Conservation (phyloP, 2,113 vertebrate species). For the Thamnaconus septentrionalis region DNA sequence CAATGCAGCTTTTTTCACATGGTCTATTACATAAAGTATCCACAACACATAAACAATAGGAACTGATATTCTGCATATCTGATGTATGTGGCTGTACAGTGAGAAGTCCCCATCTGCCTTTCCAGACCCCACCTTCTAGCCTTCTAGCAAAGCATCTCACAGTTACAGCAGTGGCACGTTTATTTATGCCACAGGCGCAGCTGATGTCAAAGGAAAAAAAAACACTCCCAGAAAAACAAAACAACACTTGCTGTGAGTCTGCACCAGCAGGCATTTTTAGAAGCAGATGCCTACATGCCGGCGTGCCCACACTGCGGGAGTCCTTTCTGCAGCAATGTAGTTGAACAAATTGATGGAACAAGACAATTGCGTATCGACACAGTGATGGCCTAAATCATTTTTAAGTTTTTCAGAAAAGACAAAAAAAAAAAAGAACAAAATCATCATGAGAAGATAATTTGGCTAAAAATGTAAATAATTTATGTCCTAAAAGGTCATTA, state of each 20-base stretch:
- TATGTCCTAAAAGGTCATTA: not conserved
- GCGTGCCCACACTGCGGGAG: constrained; percentile 23
- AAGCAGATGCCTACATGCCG: constrained; percentile 15
- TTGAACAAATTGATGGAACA: not conserved
- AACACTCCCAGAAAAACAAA: no score
- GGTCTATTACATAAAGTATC: no score
- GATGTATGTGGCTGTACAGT: no score
- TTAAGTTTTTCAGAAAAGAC: no score
- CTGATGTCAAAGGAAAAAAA: not conserved
- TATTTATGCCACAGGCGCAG: not conserved
- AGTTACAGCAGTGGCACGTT: not conserved
- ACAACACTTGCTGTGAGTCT: constrained; percentile 1
- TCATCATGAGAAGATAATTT: no score
- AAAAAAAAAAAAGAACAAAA: no score
- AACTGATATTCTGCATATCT: no score
- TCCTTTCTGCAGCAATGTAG: constrained; percentile 13
- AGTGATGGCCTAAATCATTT: no score
- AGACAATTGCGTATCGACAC: no score
- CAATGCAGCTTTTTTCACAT: no score
- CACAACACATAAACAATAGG: no score
- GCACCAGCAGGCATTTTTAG: constrained; percentile 20
- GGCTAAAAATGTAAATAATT: not conserved
- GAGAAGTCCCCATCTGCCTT: no score
- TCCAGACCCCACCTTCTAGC: not conserved
- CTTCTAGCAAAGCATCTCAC: not conserved